Percentiles rank a stretch among this genome's conserved stretches.
phyloP scores from a whole-genome alignment of 2,888 invertebrate species.

The Harmothoe impar region DNA sequence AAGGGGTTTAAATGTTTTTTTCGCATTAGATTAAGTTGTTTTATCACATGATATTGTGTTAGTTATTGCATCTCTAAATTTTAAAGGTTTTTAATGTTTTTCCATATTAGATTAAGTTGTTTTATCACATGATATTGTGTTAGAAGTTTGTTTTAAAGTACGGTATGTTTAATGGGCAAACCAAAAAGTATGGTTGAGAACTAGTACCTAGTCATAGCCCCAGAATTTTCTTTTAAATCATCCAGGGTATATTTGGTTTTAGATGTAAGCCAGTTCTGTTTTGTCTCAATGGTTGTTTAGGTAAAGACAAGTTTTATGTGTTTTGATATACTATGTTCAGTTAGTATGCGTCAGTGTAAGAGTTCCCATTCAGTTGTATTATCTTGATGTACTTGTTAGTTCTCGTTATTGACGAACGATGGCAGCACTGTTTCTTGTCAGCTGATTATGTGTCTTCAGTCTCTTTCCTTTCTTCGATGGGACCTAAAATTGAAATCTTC shows the following conservation, averaged over 20 bases:
- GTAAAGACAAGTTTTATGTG: background rate
- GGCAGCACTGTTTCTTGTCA: constrained; percentile 43
- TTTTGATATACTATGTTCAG: background rate
- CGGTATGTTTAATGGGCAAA: background rate
- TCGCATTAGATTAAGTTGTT: too few relatives aligned
- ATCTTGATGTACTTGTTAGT: constrained; percentile 16
- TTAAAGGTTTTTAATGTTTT: background rate
- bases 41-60: background rate
- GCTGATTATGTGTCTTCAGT: background rate
- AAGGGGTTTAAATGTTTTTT: background rate
- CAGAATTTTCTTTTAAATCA: background rate
- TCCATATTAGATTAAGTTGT: too few relatives aligned
- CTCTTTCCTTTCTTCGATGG: too few relatives aligned
- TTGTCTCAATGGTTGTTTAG: background rate
- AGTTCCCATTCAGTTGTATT: background rate
- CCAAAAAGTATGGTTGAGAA: too few relatives aligned
- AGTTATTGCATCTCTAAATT: background rate
- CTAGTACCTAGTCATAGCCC: background rate
- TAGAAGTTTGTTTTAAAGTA: background rate
- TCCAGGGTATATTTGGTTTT: constrained; percentile 4
- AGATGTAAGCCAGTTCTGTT: background rate
- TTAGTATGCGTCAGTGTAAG: background rate
- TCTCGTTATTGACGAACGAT: constrained; percentile 2
- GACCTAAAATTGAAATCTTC: background rate
- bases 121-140: background rate